A percentile compares a stretch with the other conserved stretches of the same genome.
These are phyloP conservation scores for Drosophila eohydei DNA, from an alignment of 2,888 invertebrate genomes.

Conservation along the genomic window DNA sequence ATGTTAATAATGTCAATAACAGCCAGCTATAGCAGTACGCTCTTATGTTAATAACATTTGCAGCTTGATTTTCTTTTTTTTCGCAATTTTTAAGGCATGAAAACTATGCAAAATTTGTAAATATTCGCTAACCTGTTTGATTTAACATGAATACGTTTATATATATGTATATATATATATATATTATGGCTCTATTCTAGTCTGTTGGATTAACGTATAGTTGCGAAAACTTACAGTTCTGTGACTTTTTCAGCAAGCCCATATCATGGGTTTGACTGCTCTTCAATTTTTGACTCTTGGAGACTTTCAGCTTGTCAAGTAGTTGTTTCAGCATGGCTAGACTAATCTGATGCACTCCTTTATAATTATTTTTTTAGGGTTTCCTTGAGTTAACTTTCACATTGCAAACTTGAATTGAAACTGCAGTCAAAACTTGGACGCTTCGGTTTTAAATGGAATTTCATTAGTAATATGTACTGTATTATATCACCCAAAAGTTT, in stretches of 20 bases:
- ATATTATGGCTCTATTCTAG: neutral
- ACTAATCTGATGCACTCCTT: neutral
- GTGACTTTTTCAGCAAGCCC: conserved; percentile 31
- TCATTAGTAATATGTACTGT: neutral
- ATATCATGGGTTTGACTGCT: conserved; percentile 24
- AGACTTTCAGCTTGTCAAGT: conserved; percentile 40
- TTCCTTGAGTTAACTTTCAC: conserved; percentile 37
- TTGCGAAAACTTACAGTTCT: conserved; percentile 41
- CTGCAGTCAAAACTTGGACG: conserved; percentile 21
- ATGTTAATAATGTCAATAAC: neutral
- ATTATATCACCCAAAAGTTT: neutral
- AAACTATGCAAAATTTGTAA: neutral
- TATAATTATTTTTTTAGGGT: neutral
- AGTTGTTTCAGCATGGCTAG: conserved; percentile 53
- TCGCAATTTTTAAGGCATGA: neutral
- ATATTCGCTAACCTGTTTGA: conserved; percentile 3
- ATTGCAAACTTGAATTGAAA: conserved; percentile 40
- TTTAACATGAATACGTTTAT: neutral
- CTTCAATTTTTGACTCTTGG: conserved; percentile 8
- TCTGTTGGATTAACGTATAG: conserved; percentile 1
- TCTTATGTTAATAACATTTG: neutral
- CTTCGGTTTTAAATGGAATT: conserved; percentile 29
- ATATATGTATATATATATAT: neutral
- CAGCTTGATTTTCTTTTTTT: neutral
- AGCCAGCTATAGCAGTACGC: neutral